Evolutionary conservation across 2,113 vertebrate species (phyloP).

Genomic region (Pygoscelis adeliae): DNA sequence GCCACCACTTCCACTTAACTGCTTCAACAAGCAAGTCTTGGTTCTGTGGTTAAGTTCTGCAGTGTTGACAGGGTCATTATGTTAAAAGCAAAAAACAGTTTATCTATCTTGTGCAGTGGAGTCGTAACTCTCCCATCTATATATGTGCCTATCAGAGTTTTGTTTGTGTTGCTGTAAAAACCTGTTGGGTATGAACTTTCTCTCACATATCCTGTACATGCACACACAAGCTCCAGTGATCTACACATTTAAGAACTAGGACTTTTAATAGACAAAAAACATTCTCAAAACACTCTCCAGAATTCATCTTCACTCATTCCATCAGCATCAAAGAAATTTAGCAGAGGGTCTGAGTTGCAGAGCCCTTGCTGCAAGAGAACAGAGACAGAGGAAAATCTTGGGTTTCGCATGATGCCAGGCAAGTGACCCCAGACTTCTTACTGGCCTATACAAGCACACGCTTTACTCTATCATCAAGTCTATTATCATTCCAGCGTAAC

Average conservation of each 20-base stretch:
- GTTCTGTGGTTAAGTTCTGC: background rate
- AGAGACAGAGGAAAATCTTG: background rate
- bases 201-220: rapidly evolving
- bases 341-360: background rate
- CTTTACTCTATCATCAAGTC: background rate
- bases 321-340: background rate
- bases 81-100: background rate
- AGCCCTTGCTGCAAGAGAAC: background rate
- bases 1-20: background rate
- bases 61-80: background rate
- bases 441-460: background rate
- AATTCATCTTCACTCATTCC: background rate
- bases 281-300: background rate
- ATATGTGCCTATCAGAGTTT: background rate
- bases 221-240: background rate
- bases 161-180: background rate
- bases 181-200: background rate
- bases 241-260: background rate
- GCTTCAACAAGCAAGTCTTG: background rate
- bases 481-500: background rate
- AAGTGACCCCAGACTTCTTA: background rate
- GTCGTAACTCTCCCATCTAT: background rate
- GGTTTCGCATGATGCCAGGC: background rate
- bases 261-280: background rate
- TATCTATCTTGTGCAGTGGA: background rate